Evolutionary conservation across 2,888 invertebrate species (phyloP).

Genomic region (Phragmatobia fuliginosa): DNA sequence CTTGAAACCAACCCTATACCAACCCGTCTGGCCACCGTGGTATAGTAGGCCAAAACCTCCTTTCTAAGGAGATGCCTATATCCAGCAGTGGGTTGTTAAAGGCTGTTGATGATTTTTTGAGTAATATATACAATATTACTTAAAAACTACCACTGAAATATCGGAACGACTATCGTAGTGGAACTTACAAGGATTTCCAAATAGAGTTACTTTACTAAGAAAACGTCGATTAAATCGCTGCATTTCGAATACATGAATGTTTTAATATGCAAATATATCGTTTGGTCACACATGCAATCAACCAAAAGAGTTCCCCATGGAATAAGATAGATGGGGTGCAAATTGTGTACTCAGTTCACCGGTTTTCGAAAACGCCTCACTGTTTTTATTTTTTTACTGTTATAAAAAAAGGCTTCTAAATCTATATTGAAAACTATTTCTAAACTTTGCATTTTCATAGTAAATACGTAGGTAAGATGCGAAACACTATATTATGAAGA

Average conservation of each 20-base stretch:
- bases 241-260: slow-evolving; percentile 6
- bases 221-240: background rate
- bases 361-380: slow-evolving; percentile 9
- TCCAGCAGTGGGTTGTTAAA: no score
- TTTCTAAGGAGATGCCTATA: no score
- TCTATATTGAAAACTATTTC: no score
- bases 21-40: no score
- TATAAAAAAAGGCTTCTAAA: no score
- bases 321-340: slow-evolving; percentile 18
- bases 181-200: background rate
- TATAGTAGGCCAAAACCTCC: no score
- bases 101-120: no score
- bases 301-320: slow-evolving; percentile 22
- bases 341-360: slow-evolving; percentile 22
- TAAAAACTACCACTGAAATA: no score
- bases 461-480: background rate
- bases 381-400: background rate
- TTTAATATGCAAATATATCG: slow-evolving; percentile 16
- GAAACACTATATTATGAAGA: no score
- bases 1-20: no score
- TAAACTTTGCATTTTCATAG: background rate
- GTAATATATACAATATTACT: no score
- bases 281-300: slow-evolving; percentile 19
- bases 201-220: no score
- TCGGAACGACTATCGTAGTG: background rate